Percentiles rank a stretch among this genome's conserved stretches.
Conservation (phyloP, 2,113 vertebrate species). For the Pandion haliaetus region DNA sequence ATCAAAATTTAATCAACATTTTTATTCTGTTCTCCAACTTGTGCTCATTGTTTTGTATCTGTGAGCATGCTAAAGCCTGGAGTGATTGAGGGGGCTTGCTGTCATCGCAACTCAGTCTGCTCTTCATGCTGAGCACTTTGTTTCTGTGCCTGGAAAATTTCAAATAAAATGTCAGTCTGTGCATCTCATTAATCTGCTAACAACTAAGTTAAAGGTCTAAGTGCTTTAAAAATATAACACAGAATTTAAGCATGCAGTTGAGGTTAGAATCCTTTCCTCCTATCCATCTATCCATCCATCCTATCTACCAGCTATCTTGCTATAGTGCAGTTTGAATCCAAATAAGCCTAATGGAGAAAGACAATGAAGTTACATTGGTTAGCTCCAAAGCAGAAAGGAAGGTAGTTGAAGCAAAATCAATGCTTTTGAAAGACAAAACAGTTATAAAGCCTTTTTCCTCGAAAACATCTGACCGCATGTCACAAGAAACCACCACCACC, state of each 20-base stretch:
- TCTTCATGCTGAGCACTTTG: constrained; percentile 56
- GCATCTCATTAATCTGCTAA: constrained; percentile 69
- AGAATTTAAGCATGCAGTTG: constrained; percentile 20
- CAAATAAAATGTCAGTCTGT: constrained; percentile 66
- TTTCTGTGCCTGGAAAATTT: constrained; percentile 59
- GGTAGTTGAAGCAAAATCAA: constrained; percentile 27
- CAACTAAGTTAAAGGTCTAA: constrained; percentile 53
- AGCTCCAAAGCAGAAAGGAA: background rate
- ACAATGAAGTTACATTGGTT: background rate
- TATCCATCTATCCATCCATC: background rate
- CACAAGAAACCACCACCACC: background rate
- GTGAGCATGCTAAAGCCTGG: constrained; percentile 25
- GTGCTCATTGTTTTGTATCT: constrained; percentile 34
- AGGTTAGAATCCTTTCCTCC: constrained; percentile 10
- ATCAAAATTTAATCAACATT: constrained; percentile 38
- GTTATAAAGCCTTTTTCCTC: constrained; percentile 25
- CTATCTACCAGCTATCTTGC: background rate
- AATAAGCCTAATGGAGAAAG: background rate
- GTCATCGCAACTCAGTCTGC: constrained; percentile 37
- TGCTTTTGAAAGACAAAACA: constrained; percentile 6
- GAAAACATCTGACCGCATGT: background rate
- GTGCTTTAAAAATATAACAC: constrained; percentile 57
- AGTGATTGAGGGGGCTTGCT: constrained; percentile 54
- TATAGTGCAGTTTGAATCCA: background rate
- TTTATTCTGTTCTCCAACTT: constrained; percentile 34